phyloP scores from a whole-genome alignment of 2,113 vertebrate species.

The Chrysemys picta region DNA sequence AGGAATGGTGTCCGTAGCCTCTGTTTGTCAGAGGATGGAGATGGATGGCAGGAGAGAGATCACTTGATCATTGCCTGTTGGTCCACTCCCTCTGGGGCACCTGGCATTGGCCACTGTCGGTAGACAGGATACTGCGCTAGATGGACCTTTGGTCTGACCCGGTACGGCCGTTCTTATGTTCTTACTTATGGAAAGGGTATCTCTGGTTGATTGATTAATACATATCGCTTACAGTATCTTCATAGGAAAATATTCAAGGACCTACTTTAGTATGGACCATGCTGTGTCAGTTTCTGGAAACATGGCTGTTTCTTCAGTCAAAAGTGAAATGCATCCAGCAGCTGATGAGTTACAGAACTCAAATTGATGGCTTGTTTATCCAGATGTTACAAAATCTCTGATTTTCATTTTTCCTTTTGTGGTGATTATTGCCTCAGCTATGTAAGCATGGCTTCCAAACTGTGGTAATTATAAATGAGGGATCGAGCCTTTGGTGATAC shows the following conservation, averaged over 20 bases:
- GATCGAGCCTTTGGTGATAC: slow-evolving; percentile 31
- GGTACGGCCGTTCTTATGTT: too few relatives aligned
- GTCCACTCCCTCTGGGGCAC: too few relatives aligned
- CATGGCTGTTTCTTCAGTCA: not conserved
- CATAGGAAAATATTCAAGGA: slow-evolving; percentile 3
- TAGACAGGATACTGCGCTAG: too few relatives aligned
- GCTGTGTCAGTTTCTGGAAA: not conserved
- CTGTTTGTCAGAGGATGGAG: too few relatives aligned
- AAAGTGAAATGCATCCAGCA: slow-evolving; percentile 32
- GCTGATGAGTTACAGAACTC: slow-evolving; percentile 21
- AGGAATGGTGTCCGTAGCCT: too few relatives aligned
- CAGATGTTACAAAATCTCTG: slow-evolving; percentile 49
- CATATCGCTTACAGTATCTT: not conserved
- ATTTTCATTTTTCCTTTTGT: slow-evolving; percentile 66
- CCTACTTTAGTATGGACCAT: rapidly evolving
- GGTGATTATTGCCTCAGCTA: slow-evolving; percentile 41
- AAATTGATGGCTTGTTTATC: slow-evolving; percentile 47
- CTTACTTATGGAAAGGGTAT: not conserved
- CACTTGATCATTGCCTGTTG: too few relatives aligned
- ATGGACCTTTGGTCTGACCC: too few relatives aligned
- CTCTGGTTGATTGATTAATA: not conserved
- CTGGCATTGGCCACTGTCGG: too few relatives aligned
- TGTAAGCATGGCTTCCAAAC: slow-evolving; percentile 46
- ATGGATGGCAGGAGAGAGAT: too few relatives aligned
- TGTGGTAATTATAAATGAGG: slow-evolving; percentile 48